Evolutionary conservation across 2,797 vertebrate genomes (phyloP), one percentile per base, ranked within the genome.

Genomic region (Pseudomugil gertrudae): DNA sequence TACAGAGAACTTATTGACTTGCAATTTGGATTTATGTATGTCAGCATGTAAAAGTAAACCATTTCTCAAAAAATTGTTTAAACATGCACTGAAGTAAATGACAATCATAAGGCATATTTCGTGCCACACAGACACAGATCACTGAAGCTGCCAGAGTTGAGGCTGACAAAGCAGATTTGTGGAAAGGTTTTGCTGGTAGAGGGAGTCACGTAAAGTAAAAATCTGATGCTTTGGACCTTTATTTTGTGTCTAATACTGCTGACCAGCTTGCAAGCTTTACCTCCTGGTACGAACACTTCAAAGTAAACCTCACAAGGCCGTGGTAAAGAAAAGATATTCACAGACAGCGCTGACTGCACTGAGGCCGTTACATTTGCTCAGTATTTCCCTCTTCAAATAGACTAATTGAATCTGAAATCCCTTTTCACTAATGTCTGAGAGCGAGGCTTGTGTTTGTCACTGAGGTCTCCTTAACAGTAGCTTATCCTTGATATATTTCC

Each of bases 381-480:
- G 91, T 78, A 84, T 78, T 69, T 85, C 91, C 84, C 73, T 67
- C 60, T 19, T 79, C 93, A 91, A 91, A 92, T 85, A 88, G 83
- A 90, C 95, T 94, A 96, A 96, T 94, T 95, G 93, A 96, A 95
- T 94, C 90, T 94, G 92, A 94, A 93, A 93, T 93, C 94, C 95
- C 94, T 95, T 94, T 93, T 87, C 74, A 85, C 72, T 79, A 61
- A 61, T 35, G 55, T 84, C 85, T 72, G 63, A 79, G 65, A 82
- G 79, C 57, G 69, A 83, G 77, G 79, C 66, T 69, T 19, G 14
- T 79, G 81, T 81, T 63, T 73, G 65, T 93, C 93, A 91, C 87
- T 67, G 53, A 63, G 43, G 79, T 65, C 78, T 57, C 47, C 82
- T 72, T 81, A 91, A 95, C 92, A 96, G 95, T 93, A 83, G 91